These are phyloP conservation scores for Champsocephalus esox DNA, from an alignment of 2,797 vertebrate genomes.

Conservation along the genomic window DNA sequence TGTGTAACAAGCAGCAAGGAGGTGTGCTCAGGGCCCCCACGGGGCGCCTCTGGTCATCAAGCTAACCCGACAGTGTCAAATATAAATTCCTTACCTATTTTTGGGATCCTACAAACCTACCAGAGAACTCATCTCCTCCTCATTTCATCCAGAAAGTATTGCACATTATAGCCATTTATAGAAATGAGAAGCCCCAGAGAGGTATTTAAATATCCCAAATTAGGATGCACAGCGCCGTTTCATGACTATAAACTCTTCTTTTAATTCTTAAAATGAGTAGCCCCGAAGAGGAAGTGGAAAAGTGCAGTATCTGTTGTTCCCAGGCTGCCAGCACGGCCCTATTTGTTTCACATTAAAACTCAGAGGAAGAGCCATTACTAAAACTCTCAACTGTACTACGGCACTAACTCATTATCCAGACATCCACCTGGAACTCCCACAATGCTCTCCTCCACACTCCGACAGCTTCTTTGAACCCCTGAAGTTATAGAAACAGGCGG, in stretches of 20 bases:
- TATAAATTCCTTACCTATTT: constrained; percentile 33
- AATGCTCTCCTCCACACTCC: constrained; percentile 85
- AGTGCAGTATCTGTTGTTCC: constrained; percentile 79
- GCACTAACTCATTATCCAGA: constrained; percentile 86
- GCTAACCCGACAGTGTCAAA: constrained; percentile 45
- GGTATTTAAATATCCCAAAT: constrained; percentile 57
- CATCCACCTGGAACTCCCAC: constrained; percentile 89
- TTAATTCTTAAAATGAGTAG: constrained; percentile 61
- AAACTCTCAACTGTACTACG: constrained; percentile 82
- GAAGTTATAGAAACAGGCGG: constrained; percentile 82
- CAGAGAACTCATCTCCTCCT: constrained; percentile 22
- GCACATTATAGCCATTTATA: not conserved
- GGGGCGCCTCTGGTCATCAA: constrained; percentile 66
- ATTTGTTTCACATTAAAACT: constrained; percentile 86
- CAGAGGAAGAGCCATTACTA: constrained; percentile 84
- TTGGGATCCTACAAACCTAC: constrained; percentile 24
- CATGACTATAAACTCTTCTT: constrained; percentile 67
- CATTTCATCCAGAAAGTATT: constrained; percentile 35
- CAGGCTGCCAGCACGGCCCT: constrained; percentile 78
- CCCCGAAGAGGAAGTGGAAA: constrained; percentile 68
- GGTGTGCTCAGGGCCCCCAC: constrained; percentile 61
- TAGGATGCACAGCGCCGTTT: constrained; percentile 48
- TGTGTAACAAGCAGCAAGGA: constrained; percentile 73
- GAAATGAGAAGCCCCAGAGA: constrained; percentile 45
- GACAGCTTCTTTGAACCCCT: constrained; percentile 83